Evolutionary conservation across 2,797 vertebrate species (phyloP), one percentile per base, ranked within the genome.

Genomic region (Chelidonichthys spinosus): DNA sequence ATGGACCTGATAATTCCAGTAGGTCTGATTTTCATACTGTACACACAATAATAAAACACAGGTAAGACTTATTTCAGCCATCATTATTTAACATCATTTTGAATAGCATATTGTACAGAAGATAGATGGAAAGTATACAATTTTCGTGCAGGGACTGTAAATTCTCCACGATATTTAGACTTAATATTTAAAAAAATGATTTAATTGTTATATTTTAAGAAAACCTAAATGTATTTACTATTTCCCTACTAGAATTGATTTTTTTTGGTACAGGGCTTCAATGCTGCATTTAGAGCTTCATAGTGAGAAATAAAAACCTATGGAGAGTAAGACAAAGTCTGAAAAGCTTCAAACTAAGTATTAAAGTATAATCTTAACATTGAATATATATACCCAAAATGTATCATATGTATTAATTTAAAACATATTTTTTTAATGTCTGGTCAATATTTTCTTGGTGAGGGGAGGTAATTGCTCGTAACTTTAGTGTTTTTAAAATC

Each of bases 1-100:
- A 81, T 83, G 72, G 84, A 55, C n/a, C 17, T 5, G 13, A 55
- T 49, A 15, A 60, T 6, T 10, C n/a, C 33, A 66, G 36, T 25
- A 18, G 33, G 50, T 54, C 10, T 72, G 37, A 61, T 66, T 35
- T 4, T 61, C 46, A 56, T 75, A 42, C 78, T 81, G 4, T 66
- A 42, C 65, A 58, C 42, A 36, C 54, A 46, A 61, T 75, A 35
- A 53, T 40, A 42, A 42, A 35, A 44, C 47, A 63, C 81, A 73
- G 72, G 69, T 75, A 61, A 69, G 62, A 32, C 11, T 18, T 2
- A 9, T 33, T 39, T 42, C 9, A 37, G 4, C n/a, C 5, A 0
- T 25, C 4, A 5, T 36, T 49, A 14, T 40, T 33, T n/a, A 18
- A 64, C 7, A 3, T 25, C 15, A 33, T 6, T 18, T 7, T 11